Base-by-base conservation (phyloP, 1,140 invertebrate genomes). In the Temnothorax nylanderi region DNA sequence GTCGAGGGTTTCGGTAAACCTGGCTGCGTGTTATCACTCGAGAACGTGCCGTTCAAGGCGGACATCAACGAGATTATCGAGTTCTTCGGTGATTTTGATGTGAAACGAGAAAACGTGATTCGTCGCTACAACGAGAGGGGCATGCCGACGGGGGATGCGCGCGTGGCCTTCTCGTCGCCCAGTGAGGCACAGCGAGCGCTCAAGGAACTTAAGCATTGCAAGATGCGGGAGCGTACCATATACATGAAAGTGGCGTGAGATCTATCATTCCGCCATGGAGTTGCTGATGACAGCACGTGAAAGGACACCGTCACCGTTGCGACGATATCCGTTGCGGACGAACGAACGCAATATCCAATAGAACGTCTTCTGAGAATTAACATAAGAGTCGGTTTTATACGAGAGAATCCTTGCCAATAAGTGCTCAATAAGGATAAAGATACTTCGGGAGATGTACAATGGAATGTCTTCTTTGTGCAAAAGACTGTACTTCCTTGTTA, bases 31-130 rank as follows among this genome's bases (percentile, higher is more conserved):
- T 94, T 99, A 0, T 96, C 96, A 0, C 95, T 98, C 90, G 97
- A 98, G 91, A 99, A 99, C 94, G 97, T 99, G 0, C 98, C 98
- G 0, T 99, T 97, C 93, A 97, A 97, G 80, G 98, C 98, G 0
- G 96, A 97, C 7, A 97, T 98, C 11, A 97, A 98, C 71, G 98
- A 99, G 86, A 98, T 99, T 76, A 95, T 99, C 60, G 96, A 97
- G 0, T 99, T 99, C 93, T 99, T 99, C 91, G 94, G 96, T 0
- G 97, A 97, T 26, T 98, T 97, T 89, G 96, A 97, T 64, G 93
- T 98, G 0, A 96, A 96, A 11, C 96, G 97, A 0, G 97, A 98
- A 86, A 97, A 98, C 89, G 97, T 99, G 3, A 98, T 98, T 80
- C 93, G 98, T 44, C 95, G 98, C 1, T 99, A 97, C 94, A 98